phyloP scores from a whole-genome alignment of 53 echinoderm and acorn worm genomes.

The Zoroaster sp. region DNA sequence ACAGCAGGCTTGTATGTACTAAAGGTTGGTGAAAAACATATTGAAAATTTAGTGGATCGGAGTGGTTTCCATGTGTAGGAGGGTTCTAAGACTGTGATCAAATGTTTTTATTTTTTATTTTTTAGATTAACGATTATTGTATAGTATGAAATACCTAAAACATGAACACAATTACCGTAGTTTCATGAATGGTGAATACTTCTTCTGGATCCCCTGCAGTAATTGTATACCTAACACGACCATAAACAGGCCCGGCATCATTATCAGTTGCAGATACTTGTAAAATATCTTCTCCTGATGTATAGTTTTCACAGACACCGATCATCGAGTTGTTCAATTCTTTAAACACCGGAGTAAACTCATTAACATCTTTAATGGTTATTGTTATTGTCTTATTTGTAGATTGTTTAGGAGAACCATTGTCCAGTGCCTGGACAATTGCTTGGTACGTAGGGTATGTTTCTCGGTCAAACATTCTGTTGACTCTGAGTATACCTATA shows the following conservation, averaged over 20 bases:
- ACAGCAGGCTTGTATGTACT: no score
- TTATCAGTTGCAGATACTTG: slow-evolving; percentile 53
- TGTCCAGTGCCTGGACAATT: slow-evolving; percentile 45
- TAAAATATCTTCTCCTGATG: slow-evolving; percentile 10
- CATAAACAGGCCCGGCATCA: slow-evolving; percentile 37
- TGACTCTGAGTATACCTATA: slow-evolving; percentile 60
- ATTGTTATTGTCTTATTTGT: slow-evolving; percentile 22
- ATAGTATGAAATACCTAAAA: no score
- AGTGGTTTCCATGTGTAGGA: no score
- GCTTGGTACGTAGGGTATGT: not conserved
- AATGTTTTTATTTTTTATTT: no score
- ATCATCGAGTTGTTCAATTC: not conserved
- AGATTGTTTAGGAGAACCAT: slow-evolving; percentile 15
- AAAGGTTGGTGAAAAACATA: no score
- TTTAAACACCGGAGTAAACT: slow-evolving; percentile 66
- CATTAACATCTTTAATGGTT: slow-evolving; percentile 66
- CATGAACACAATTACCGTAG: no score
- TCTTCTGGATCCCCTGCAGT: slow-evolving; percentile 36
- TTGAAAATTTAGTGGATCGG: no score
- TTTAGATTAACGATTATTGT: no score
- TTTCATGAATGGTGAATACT: slow-evolving; percentile 35
- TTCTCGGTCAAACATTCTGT: slow-evolving; percentile 60
- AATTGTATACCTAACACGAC: slow-evolving; percentile 51
- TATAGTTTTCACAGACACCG: slow-evolving; percentile 20
- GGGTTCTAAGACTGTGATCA: no score